Evolutionary conservation across 23 tunicate genomes (phyloP).

Genomic region (Ascidia mentula): DNA sequence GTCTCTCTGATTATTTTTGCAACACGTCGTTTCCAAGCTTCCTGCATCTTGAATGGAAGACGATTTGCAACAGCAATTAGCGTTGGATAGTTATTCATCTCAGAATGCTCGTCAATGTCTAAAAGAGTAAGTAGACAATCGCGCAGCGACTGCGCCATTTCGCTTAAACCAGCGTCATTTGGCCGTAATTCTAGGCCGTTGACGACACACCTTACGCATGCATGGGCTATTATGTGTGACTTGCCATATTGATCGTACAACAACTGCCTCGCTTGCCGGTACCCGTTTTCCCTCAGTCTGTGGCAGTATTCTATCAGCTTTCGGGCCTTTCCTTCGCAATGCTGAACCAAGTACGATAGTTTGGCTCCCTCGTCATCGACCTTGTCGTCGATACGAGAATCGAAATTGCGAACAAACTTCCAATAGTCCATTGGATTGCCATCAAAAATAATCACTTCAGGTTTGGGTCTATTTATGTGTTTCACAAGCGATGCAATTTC

Average conservation of each 20-base stretch:
- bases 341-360: slow-evolving; percentile 1
- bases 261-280: slow-evolving; percentile 3
- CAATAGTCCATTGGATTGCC: slow-evolving; percentile 7
- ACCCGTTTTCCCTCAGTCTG: neutral
- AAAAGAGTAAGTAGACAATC: neutral
- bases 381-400: slow-evolving; percentile 3
- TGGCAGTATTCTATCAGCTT: neutral
- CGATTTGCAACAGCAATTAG: neutral
- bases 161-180: neutral
- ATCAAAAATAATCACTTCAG: neutral
- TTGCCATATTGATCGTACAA: neutral
- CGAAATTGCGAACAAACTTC: neutral
- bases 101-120: slow-evolving; percentile 10
- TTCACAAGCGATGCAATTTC: slow-evolving; percentile 6
- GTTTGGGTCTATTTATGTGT: neutral
- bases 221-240: slow-evolving; percentile 2
- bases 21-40: neutral
- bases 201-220: slow-evolving; percentile 9
- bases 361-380: slow-evolving; percentile 2
- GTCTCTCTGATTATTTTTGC: neutral
- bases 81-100: neutral
- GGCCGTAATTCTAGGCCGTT: slow-evolving; percentile 2
- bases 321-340: too few species aligned
- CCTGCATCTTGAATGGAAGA: slow-evolving; percentile 4
- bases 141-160: slow-evolving; percentile 6